Evolutionary conservation across 2,888 invertebrate genomes (phyloP), one percentile per base, ranked within the genome.

Genomic region (Colostygia pectinataria): DNA sequence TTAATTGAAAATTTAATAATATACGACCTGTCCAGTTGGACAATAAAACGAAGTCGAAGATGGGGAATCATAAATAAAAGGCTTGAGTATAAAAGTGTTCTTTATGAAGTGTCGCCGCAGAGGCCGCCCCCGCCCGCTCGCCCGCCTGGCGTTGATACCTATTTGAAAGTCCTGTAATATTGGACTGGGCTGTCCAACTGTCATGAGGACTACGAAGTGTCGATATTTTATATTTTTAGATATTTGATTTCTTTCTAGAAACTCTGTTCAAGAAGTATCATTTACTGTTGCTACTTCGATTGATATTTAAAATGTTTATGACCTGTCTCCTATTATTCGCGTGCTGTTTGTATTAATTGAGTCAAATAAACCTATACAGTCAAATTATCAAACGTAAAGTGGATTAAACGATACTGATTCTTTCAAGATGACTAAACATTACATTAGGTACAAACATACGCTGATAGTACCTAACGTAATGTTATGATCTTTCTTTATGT

Each of bases 31-130:
- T 59, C 68, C 72, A 68, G 72, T 68, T 69, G 66, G 74, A 77
- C 73, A 83, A 80, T 83, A 81, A 84, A 83, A 82, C 66, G 76
- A 79, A 80, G 74, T 73, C 77, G 61, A 78, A 80, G 80, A 82
- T 79, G 80, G 79, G 82, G 79, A 78, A 77, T 74, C 82, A 84
- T 88, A 89, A 86, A 87, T 87, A 86, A 87, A 86, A 84, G 83
- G 83, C 80, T 83, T 78, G 80, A 80, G 83, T 83, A 84, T 83
- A 85, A 87, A 87, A 88, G 87, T 86, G 80, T 83, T 83, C 86
- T 88, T 87, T 89, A 90, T 87, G 89, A 87, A 88, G 87, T 86
- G 87, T 83, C 80, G 79, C 83, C 83, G 68, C 80, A 76, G 74
- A 70, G 65, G 74, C 66, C 65, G 68, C 68, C 64, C 60, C 63